A percentile compares a stretch with the other conserved stretches of the same genome.
phyloP scores from a whole-genome alignment of 2,797 vertebrate species.

The Scolopax rusticola region DNA sequence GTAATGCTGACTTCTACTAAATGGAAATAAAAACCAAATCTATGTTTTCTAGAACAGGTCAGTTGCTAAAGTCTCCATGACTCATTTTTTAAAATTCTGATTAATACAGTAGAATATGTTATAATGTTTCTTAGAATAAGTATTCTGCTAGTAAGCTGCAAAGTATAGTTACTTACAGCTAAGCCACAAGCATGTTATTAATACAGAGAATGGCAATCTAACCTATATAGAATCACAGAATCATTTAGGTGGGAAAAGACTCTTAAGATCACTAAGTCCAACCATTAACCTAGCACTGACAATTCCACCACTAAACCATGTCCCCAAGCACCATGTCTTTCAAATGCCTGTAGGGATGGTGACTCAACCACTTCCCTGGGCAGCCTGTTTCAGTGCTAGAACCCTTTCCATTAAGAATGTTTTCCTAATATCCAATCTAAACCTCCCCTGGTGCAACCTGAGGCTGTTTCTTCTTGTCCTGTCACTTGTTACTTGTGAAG shows the following conservation, averaged over 20 bases:
- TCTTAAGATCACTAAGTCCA: not conserved
- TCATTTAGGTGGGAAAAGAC: not conserved
- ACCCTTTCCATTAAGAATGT: not conserved
- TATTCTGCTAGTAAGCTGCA: not conserved
- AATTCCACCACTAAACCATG: not conserved
- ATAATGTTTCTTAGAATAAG: not conserved
- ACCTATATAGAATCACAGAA: not conserved
- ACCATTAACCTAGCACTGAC: not conserved
- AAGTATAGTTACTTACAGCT: not conserved
- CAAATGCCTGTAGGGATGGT: not conserved
- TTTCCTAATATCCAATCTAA: not conserved
- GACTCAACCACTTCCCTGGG: not conserved
- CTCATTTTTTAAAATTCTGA: not conserved
- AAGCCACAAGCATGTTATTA: not conserved
- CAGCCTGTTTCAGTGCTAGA: not conserved
- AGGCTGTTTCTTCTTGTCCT: fast-evolving
- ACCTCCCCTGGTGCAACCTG: not conserved
- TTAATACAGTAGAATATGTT: not conserved
- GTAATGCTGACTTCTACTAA: not conserved
- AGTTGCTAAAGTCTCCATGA: not conserved
- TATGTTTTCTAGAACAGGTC: not conserved
- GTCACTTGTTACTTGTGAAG: not conserved
- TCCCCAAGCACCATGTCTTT: not conserved
- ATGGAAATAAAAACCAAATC: not conserved
- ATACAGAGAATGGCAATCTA: not conserved